These are phyloP conservation scores for Edolisoma coerulescens DNA, from an alignment of 2,113 vertebrate genomes.

Conservation along the genomic window DNA sequence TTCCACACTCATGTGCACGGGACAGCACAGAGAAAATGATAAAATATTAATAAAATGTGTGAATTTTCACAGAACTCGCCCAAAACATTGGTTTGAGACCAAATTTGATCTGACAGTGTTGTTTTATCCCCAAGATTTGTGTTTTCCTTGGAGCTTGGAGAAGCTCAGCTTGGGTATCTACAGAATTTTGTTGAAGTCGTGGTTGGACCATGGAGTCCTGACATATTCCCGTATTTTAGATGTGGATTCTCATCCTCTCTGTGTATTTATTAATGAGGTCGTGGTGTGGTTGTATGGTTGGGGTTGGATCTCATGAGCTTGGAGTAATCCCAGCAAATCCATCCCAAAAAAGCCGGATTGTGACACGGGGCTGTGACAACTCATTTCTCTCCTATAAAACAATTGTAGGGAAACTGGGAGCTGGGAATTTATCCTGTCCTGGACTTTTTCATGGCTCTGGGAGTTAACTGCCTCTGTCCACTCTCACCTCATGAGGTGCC, in stretches of 20 bases:
- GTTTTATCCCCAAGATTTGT: neutral
- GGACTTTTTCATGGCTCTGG: neutral
- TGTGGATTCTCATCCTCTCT: neutral
- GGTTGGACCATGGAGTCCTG: neutral
- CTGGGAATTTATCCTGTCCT: neutral
- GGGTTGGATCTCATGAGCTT: neutral
- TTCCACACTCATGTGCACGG: fast-evolving
- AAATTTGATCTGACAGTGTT: neutral
- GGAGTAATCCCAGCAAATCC: neutral
- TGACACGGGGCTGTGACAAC: neutral
- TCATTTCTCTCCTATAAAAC: neutral
- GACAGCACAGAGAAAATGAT: fast-evolving
- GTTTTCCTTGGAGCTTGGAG: neutral
- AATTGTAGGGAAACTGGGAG: neutral
- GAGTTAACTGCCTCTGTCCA: slow-evolving; percentile 78
- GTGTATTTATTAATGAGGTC: neutral
- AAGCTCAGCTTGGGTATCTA: neutral
- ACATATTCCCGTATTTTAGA: neutral
- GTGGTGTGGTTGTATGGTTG: neutral
- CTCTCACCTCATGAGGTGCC: slow-evolving; percentile 39
- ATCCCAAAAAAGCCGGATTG: neutral
- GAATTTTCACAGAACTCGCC: neutral
- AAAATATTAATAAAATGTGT: neutral
- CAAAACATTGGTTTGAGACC: fast-evolving
- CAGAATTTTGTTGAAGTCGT: neutral